These are phyloP conservation scores for Cyclopterus lumpus DNA, from an alignment of 2,797 vertebrate genomes.

Conservation along the genomic window DNA sequence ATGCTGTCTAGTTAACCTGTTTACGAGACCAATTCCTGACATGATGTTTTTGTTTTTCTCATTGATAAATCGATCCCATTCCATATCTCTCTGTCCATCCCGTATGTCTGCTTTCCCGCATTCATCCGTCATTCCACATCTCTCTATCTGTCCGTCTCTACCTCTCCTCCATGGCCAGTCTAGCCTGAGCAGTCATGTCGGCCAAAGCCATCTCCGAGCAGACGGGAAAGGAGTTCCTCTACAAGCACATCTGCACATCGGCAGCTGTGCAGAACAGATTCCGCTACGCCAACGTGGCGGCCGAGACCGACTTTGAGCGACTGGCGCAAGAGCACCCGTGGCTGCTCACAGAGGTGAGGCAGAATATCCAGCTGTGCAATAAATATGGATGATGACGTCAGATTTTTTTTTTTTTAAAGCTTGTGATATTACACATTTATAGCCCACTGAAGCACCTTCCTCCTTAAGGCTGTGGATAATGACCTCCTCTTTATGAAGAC, in stretches of 20 bases:
- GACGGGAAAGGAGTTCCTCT: constrained; percentile 96
- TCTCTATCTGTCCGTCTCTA: background rate
- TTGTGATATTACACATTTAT: constrained; percentile 8
- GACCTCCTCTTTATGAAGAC: constrained; percentile 47
- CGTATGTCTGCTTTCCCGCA: background rate
- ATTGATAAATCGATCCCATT: background rate
- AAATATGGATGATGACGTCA: background rate
- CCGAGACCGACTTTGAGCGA: constrained; percentile 80
- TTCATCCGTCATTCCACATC: background rate
- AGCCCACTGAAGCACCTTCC: constrained; percentile 11
- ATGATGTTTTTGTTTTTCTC: background rate
- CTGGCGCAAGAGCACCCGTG: constrained; percentile 92
- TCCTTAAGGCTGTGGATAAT: constrained; percentile 20
- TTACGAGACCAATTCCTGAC: background rate
- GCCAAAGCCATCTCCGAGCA: constrained; percentile 88
- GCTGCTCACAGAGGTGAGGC: constrained; percentile 92
- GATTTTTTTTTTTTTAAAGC: constrained; percentile 1
- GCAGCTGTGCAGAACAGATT: constrained; percentile 95
- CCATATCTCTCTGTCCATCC: background rate
- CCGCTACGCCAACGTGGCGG: constrained; percentile 86
- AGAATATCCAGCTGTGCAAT: background rate
- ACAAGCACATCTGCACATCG: constrained; percentile 92
- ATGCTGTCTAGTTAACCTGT: background rate
- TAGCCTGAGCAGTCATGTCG: constrained; percentile 78
- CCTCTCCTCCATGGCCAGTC: constrained; percentile 18